Percentiles rank a stretch among this genome's conserved stretches.
phyloP scores from a whole-genome alignment of 2,113 vertebrate species.

The Dinomys branickii region DNA sequence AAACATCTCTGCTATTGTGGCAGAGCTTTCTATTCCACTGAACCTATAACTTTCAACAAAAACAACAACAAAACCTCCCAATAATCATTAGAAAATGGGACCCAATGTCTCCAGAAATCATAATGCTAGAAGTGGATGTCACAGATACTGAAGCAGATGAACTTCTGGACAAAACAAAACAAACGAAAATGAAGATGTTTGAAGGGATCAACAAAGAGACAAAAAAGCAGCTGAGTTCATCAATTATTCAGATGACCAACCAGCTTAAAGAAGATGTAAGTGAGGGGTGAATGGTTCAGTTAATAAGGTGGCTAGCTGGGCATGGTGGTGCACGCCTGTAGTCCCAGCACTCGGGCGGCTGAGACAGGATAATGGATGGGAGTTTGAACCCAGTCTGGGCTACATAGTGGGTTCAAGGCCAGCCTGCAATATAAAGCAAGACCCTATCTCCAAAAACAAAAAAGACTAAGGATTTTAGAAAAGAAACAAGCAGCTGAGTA shows the following conservation, averaged over 20 bases:
- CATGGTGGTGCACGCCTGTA: not conserved
- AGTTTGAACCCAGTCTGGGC: not conserved
- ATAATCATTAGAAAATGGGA: not conserved
- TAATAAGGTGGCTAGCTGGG: not conserved
- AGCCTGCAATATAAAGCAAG: not conserved
- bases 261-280: not conserved
- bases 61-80: not conserved
- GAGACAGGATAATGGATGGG: not conserved
- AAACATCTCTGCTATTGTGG: not conserved
- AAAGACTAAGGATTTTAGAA: not conserved
- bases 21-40: not conserved
- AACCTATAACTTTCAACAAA: not conserved
- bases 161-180: not conserved
- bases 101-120: not conserved
- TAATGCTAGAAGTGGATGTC: not conserved
- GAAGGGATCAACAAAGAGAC: not conserved
- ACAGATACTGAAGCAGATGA: not conserved
- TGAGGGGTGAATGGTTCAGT: not conserved
- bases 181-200: not conserved
- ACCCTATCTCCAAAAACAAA: not conserved
- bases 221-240: not conserved
- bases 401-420: not conserved
- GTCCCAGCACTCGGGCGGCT: not conserved
- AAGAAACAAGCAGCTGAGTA: not conserved
- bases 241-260: not conserved